Percentiles rank a stretch among this genome's conserved stretches.
These are phyloP conservation scores for Hipparchia semele DNA, from an alignment of 2,888 invertebrate genomes.

Conservation along the genomic window DNA sequence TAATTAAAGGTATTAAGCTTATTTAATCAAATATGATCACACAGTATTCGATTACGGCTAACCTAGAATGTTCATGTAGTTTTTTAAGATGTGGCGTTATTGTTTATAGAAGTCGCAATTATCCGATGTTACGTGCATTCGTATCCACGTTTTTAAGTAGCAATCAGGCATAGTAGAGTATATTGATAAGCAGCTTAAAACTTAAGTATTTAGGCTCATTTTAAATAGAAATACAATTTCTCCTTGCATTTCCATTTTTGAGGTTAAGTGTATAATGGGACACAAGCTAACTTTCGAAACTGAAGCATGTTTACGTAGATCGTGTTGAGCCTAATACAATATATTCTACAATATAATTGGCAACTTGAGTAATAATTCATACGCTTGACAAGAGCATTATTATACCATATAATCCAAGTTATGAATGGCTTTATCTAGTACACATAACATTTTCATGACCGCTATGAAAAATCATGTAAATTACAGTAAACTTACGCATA, in stretches of 20 bases:
- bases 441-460: background rate
- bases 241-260: slow-evolving; percentile 48
- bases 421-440: slow-evolving; percentile 7
- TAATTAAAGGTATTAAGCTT: slow-evolving; percentile 25
- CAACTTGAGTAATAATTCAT: background rate
- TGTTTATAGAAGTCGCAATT: slow-evolving; percentile 77
- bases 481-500: background rate
- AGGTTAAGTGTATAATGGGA: slow-evolving; percentile 67
- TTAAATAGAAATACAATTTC: slow-evolving; percentile 25
- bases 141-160: slow-evolving; percentile 65
- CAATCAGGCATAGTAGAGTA: slow-evolving; percentile 37
- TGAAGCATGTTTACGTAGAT: slow-evolving; percentile 4
- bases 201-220: slow-evolving; percentile 4
- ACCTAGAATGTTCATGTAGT: slow-evolving; percentile 45
- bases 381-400: slow-evolving; percentile 12
- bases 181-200: slow-evolving; percentile 15
- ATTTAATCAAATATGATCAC: slow-evolving; percentile 15
- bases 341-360: background rate
- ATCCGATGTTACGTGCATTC: slow-evolving; percentile 79
- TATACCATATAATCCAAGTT: slow-evolving; percentile 19
- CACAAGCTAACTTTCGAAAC: slow-evolving; percentile 27
- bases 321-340: background rate
- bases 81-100: slow-evolving; percentile 72
- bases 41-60: slow-evolving; percentile 26
- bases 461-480: background rate